Evolutionary conservation across 2,797 vertebrate species (phyloP), one percentile per base, ranked within the genome.

Genomic region (Garrulus glandarius): DNA sequence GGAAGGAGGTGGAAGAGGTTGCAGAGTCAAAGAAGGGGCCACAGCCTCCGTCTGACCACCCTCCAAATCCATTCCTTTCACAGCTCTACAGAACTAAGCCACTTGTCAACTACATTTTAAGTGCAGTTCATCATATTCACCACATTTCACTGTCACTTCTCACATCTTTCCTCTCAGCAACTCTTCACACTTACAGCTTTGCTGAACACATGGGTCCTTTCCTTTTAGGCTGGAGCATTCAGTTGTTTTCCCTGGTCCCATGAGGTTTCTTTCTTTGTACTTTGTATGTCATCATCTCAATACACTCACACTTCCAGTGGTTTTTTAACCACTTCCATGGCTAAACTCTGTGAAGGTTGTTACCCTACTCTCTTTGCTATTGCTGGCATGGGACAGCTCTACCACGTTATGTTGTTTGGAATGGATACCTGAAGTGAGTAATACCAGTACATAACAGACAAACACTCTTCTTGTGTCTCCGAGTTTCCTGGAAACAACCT

Each of bases 231-330:
- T 3, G 1, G 13, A n/a, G 6, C 9, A 47, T 67, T 94, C 11
- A 36, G 5, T 15, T 9, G 2, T 34, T 84, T 76, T 26, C 18
- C 47, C 15, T 34, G 6, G 4, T 39, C 10, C 26, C 9, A 30
- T 0, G 1, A 44, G 26, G 23, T 59, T 84, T 87, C 26, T n/a
- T 52, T 61, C 34, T 79, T 82, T 46, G 23, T 50, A 27, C 11
- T 52, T 68, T 0, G 0, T 26, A 22, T 11, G 4, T 57, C 39
- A 43, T 24, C 49, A 50, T 41, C 53, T 81, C 0, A 0, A 37
- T 29, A 37, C 7, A n/a, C 34, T 69, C 2, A 6, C 6, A 36
- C 5, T 24, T 87, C 49, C 30, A 8, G 8, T 18, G 23, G 2
- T 36, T 26, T 56, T 36, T 36, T 36, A 36, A 57, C 15, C 23